phyloP scores from a whole-genome alignment of 1,140 invertebrate genomes.

The Brachionus rotundiformis region DNA sequence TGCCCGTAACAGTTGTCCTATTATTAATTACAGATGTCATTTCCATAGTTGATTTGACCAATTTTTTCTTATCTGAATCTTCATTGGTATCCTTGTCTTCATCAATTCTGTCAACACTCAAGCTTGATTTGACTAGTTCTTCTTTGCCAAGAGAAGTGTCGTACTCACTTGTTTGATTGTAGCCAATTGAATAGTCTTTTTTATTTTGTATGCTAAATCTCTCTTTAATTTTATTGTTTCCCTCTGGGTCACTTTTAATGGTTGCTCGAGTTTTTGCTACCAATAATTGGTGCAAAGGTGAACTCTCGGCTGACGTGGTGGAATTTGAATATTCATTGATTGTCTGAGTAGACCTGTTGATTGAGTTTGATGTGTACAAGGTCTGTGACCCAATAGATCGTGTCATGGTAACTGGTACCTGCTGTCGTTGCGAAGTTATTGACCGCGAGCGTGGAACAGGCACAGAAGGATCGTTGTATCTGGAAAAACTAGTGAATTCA shows the following conservation, averaged over 20 bases:
- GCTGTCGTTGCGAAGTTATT: neutral
- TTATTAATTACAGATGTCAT: conserved; percentile 48
- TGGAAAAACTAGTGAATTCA: conserved; percentile 8
- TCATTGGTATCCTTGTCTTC: neutral
- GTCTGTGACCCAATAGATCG: conserved; percentile 14
- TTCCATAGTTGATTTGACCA: conserved; percentile 37
- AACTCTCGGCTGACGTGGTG: neutral
- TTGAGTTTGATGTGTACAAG: neutral
- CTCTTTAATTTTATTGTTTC: conserved; percentile 19
- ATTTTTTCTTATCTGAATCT: conserved; percentile 7
- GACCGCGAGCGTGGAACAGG: neutral
- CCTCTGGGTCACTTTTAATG: conserved; percentile 24
- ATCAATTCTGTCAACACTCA: neutral
- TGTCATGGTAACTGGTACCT: neutral
- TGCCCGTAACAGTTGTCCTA: conserved; percentile 29
- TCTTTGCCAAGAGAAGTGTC: neutral
- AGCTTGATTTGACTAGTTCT: conserved; percentile 4
- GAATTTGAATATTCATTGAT: neutral
- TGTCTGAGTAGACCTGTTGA: conserved; percentile 15
- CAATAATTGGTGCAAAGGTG: neutral
- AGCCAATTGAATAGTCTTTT: neutral
- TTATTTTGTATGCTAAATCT: conserved; percentile 16
- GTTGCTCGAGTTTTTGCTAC: neutral
- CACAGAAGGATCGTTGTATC: neutral
- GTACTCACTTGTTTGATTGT: conserved; percentile 40